A percentile compares a stretch with the other conserved stretches of the same genome.
Conservation (phyloP, 2,113 vertebrate species). For the Equus przewalskii region DNA sequence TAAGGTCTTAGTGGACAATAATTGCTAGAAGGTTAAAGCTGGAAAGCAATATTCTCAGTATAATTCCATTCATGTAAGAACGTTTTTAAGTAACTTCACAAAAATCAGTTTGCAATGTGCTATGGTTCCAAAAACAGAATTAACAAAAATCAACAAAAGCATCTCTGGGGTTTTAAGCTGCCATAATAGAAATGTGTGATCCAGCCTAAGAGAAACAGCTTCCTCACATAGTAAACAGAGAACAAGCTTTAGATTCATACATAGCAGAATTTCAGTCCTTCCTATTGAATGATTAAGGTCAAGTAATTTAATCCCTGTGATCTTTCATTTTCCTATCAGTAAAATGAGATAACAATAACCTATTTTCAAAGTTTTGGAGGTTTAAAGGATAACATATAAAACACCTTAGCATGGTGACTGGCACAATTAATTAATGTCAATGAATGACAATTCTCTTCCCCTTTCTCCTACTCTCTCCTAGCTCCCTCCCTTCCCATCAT, state of each 20-base stretch:
- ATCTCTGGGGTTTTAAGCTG: not conserved
- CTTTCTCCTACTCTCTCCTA: not conserved
- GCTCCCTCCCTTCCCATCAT: no score
- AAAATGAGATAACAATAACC: not conserved
- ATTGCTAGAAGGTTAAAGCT: not conserved
- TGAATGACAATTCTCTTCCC: not conserved
- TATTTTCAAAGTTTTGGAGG: not conserved
- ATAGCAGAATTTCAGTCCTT: not conserved
- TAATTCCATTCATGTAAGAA: not conserved
- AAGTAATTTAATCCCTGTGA: not conserved
- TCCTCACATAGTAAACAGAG: not conserved
- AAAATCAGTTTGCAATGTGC: slow-evolving; percentile 1
- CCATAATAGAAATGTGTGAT: not conserved
- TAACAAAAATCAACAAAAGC: not conserved
- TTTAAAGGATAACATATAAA: not conserved
- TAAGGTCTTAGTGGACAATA: not conserved
- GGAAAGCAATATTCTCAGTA: not conserved
- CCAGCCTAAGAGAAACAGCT: not conserved
- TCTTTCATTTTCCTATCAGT: not conserved
- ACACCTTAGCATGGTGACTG: not conserved
- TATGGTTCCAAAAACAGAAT: not conserved
- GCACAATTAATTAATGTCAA: not conserved
- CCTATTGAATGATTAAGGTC: not conserved
- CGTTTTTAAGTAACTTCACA: not conserved
- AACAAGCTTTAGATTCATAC: not conserved